Evolutionary conservation across 2,797 vertebrate species (phyloP).

Genomic region (Ispidina lecontei): DNA sequence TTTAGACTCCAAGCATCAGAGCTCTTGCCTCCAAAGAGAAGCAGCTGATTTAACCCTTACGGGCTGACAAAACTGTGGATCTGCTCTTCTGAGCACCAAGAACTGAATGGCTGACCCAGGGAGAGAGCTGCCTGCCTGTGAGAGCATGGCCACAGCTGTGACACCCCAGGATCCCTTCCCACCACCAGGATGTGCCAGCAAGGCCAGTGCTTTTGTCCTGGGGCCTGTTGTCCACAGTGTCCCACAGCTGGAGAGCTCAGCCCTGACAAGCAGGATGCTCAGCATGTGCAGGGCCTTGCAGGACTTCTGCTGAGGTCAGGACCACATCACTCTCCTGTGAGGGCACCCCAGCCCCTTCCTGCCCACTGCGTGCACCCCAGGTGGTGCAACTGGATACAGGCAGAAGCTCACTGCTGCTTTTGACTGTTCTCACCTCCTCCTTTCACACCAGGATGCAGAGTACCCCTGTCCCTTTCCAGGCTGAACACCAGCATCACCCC

Average conservation of each 20-base stretch:
- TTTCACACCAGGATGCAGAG: background rate
- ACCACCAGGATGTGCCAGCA: fast-evolving
- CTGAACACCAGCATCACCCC: background rate
- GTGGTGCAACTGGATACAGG: background rate
- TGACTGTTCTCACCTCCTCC: background rate
- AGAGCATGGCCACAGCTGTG: background rate
- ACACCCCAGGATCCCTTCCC: fast-evolving
- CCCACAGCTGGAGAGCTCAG: fast-evolving
- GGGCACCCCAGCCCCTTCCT: background rate
- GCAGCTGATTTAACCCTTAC: background rate
- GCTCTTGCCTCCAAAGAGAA: background rate
- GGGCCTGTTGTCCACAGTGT: fast-evolving
- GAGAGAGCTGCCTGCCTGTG: fast-evolving
- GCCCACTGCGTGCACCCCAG: fast-evolving
- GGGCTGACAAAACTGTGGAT: background rate
- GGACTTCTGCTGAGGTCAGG: background rate
- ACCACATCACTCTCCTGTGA: fast-evolving
- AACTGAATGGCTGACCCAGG: background rate
- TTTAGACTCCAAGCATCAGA: background rate
- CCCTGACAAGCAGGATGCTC: background rate
- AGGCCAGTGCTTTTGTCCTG: background rate
- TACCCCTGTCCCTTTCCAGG: background rate
- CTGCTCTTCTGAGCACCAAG: background rate
- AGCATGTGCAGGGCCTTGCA: background rate
- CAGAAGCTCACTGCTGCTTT: background rate